A percentile compares a stretch with the other conserved stretches of the same genome.
Evolutionary conservation across 2,797 vertebrate genomes (phyloP).

Genomic region (Phylloscopus collybita): DNA sequence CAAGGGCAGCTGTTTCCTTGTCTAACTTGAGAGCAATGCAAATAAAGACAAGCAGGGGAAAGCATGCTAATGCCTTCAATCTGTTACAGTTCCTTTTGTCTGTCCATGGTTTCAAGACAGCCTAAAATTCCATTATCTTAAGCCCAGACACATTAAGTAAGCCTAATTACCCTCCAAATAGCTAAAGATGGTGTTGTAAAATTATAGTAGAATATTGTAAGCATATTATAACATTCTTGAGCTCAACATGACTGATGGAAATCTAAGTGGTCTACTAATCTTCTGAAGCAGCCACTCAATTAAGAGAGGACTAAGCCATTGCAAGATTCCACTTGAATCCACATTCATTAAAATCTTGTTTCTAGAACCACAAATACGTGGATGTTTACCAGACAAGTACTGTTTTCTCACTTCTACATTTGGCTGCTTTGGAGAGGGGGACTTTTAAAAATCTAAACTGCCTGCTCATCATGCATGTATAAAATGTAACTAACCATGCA

Average conservation of each 20-base stretch:
- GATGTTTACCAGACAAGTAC: background rate
- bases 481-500: constrained; percentile 57
- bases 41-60: background rate
- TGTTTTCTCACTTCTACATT: background rate
- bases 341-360: background rate
- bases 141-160: background rate
- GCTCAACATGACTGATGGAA: background rate
- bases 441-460: background rate
- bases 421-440: background rate
- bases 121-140: background rate
- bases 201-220: background rate
- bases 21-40: background rate
- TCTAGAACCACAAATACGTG: background rate
- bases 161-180: background rate
- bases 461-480: background rate
- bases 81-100: background rate
- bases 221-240: background rate
- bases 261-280: background rate
- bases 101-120: background rate
- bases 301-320: background rate
- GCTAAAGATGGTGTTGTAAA: background rate
- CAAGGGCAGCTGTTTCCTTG: background rate
- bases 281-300: background rate
- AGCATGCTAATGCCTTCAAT: background rate
- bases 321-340: background rate